Evolutionary conservation across 2,113 vertebrate genomes (phyloP), one percentile per base, ranked within the genome.

Genomic region (Poeciliopsis prolifica): DNA sequence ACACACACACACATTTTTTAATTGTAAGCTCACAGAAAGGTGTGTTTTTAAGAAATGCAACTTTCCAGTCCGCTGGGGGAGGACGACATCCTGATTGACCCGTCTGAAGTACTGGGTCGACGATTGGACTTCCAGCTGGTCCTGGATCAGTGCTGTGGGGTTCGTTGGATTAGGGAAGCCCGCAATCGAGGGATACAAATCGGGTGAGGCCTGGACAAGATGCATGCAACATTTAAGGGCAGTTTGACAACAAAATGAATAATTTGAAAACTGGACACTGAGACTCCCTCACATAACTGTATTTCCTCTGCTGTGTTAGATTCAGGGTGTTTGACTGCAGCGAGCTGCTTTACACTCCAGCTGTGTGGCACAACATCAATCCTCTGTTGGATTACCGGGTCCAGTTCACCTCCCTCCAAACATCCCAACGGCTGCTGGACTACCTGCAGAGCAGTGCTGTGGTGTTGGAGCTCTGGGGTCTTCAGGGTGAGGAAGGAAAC

Each of bases 371-470:
- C 91, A 93, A 65, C 5, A 26, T 95, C 68, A 96, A 97, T 74
- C 94, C 95, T 15, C 84, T 94, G 75, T 84, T 97, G 83, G 94
- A 95, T 68, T 94, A 96, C 87, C 90, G 88, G 17, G 31, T 95
- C 24, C 95, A 96, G 19, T 95, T 96, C 68, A 83, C 94, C 61
- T 91, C 95, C 44, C 79, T 94, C 58, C 93, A 87, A 31, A 92
- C 91, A 5, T 96, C 96, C 61, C 93, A 92, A 31, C 84, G 87
- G 13, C 95, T 97, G 77, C 89, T 97, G 30, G 93, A 89, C 76
- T 95, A 96, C 89, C 93, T 97, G 71, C 95, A 96, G 92, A 95
- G 94, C 84, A 96, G 95, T 5, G 96, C 96, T n/a, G 88, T 98
- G 28, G 90, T 96, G 72, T 89, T 97, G 85, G 95, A 97, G 76